Conservation (phyloP, 1,140 invertebrate genomes). For the Tetragonula clypearis region DNA sequence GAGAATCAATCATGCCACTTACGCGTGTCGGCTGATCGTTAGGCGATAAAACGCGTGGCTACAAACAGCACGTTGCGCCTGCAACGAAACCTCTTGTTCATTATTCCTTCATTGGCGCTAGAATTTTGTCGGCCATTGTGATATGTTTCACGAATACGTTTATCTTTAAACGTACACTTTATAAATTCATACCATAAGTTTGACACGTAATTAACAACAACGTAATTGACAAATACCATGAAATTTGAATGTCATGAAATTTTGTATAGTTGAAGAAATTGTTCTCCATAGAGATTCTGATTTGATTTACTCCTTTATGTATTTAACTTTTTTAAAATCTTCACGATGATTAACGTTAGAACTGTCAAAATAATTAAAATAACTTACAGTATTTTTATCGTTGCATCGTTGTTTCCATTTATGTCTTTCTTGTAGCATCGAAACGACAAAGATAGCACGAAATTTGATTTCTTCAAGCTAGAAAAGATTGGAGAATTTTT, state of each 20-base stretch:
- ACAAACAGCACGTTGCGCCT: neutral
- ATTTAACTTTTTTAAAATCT: too few relatives aligned
- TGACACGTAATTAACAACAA: neutral
- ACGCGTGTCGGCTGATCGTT: constrained; percentile 65
- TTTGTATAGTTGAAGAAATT: neutral
- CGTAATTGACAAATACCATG: neutral
- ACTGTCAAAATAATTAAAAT: too few relatives aligned
- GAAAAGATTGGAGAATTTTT: too few relatives aligned
- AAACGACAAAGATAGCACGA: too few relatives aligned
- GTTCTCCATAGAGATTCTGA: too few relatives aligned
- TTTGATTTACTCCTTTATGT: too few relatives aligned
- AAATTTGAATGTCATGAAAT: neutral
- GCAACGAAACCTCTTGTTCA: constrained; percentile 41
- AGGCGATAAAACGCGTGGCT: constrained; percentile 61
- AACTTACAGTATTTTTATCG: too few relatives aligned
- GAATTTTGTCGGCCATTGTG: constrained; percentile 7
- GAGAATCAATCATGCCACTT: constrained; percentile 75
- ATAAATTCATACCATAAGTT: neutral
- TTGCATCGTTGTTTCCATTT: too few relatives aligned
- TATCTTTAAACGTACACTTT: neutral
- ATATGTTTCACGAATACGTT: neutral
- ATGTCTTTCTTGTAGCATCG: too few relatives aligned
- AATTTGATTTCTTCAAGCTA: too few relatives aligned
- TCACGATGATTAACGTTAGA: too few relatives aligned
- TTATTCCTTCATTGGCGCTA: neutral